Conservation (phyloP, 2,113 vertebrate genomes). For the Rynchops niger region DNA sequence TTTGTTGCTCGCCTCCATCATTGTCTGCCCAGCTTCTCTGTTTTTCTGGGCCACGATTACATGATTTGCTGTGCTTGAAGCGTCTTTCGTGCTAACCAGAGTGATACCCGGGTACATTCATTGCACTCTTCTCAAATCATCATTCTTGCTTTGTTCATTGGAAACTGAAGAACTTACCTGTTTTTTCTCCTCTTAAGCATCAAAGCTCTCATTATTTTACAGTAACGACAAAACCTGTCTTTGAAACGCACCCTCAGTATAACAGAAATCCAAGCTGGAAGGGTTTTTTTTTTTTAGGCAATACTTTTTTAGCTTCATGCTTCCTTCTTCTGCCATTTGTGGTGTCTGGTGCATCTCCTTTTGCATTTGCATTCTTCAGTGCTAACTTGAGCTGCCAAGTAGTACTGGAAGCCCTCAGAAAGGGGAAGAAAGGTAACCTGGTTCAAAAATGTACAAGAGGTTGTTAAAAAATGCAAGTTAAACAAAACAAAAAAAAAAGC, state of each 20-base stretch:
- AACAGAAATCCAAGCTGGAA: neutral
- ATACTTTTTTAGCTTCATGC: neutral
- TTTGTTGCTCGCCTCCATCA: neutral
- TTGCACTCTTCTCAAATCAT: neutral
- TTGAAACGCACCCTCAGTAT: neutral
- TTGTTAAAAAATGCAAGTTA: neutral
- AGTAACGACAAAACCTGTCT: neutral
- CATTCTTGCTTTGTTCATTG: neutral
- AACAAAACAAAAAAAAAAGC: neutral
- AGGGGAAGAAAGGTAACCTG: neutral
- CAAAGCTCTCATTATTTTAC: neutral
- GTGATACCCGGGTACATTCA: neutral
- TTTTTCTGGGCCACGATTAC: neutral
- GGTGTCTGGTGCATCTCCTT: neutral
- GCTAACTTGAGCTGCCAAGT: neutral
- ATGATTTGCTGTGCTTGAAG: neutral
- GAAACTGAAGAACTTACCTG: neutral
- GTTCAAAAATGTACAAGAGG: neutral
- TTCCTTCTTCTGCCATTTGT: neutral
- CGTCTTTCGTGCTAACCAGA: neutral
- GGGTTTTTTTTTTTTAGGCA: neutral
- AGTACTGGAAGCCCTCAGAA: neutral
- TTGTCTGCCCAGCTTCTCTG: neutral
- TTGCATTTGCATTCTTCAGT: neutral
- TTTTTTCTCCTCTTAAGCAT: neutral